These are phyloP conservation scores for Apomyelois bistriatella DNA, from an alignment of 2,888 invertebrate species.

Conservation along the genomic window DNA sequence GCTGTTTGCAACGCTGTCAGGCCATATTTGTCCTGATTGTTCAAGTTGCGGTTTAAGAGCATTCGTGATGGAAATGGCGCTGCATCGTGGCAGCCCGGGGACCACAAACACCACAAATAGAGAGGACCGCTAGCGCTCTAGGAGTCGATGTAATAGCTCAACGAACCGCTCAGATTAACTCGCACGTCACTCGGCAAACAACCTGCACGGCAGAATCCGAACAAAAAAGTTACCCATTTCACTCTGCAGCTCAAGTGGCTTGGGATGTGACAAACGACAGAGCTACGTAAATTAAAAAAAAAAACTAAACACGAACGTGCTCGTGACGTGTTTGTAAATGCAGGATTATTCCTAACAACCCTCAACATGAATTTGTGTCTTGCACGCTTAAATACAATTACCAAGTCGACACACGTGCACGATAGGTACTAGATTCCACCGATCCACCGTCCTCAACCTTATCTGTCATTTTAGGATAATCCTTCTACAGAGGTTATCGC, in stretches of 20 bases:
- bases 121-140: conserved; percentile 33
- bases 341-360: conserved; percentile 49
- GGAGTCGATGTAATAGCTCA: conserved; percentile 35
- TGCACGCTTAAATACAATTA: conserved; percentile 56
- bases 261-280: conserved; percentile 43
- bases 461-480: conserved; percentile 60
- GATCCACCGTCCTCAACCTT: conserved; percentile 41
- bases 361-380: conserved; percentile 52
- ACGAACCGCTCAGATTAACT: conserved; percentile 39
- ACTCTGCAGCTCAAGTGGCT: conserved; percentile 47
- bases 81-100: conserved; percentile 45
- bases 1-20: conserved; percentile 4
- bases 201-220: conserved; percentile 38
- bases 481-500: conserved; percentile 59
- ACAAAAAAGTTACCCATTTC: conserved; percentile 61
- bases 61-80: conserved; percentile 30
- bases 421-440: conserved; percentile 37
- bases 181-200: conserved; percentile 31
- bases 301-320: conserved; percentile 36
- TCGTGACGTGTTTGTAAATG: conserved; percentile 69
- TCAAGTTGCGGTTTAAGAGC: conserved; percentile 1
- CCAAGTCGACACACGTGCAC: conserved; percentile 54
- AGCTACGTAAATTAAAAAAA: conserved; percentile 49
- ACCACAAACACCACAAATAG: conserved; percentile 38
- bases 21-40: not conserved